Base-by-base conservation (phyloP, 92 coral and sea anemone species). In the Phenganax stokvisi region DNA sequence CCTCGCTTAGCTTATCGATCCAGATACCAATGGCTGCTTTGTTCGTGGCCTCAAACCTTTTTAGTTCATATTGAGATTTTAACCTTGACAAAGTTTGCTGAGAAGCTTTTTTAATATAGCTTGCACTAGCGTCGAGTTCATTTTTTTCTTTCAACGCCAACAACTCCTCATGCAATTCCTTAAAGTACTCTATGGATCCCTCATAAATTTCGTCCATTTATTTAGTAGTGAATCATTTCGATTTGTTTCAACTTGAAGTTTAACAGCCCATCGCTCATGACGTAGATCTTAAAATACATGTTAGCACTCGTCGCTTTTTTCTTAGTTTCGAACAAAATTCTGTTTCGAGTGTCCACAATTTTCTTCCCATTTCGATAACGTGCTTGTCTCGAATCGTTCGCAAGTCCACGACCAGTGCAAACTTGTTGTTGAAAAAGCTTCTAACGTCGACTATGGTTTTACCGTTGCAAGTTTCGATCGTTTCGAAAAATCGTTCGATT, bases 341-440 rank as follows among this genome's bases (percentile, higher is more conserved):
- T 77, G 31, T 47, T 51, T 17, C 60, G 81, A 7, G 82, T 77
- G 37, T 77, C 62, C 1, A 77, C 72, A 77, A 57, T 29, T 60
- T 77, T 27, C 57, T 27, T 7, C 82, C 71, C 9, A 12, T 12
- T 12, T 27, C 69, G 10, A 37, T 25, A 20, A 11, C 56, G 5
- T 9, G 1, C 0, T 60, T 37, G 15, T 60, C 82, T 11, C 25
- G 6, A 27, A 69, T 61, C 0, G 78, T 29, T 54, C 85, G 25
- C 59, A 81, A 56, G 27, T 81, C 79, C 9, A 81, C 68, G 12
- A 81, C 85, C 53, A 81, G 51, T 3, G 85, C 78, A 29, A 81
- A 81, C 17, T 62, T 71, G 29, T 71, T 57, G 47, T 69, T 81
- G 31, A 69, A 71, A 68, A 81, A 81, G 54, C 71, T 54, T 61